Conservation (phyloP, 2,888 invertebrate species). For the Callimorpha dominula region DNA sequence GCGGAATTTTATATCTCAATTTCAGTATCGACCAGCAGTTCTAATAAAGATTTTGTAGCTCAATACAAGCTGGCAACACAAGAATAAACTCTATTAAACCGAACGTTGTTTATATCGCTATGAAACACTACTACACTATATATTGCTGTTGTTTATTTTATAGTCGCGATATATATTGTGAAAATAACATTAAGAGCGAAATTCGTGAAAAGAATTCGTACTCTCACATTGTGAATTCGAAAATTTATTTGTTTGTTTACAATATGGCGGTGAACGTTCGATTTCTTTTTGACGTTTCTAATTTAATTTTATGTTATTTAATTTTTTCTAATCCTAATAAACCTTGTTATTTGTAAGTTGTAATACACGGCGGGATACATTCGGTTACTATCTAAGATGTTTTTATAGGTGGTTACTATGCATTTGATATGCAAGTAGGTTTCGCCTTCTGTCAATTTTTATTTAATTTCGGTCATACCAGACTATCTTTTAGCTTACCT, state of each 20-base stretch:
- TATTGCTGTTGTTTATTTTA: constrained; percentile 3
- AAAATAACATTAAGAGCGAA: constrained; percentile 4
- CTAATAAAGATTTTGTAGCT: constrained; percentile 6
- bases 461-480: too few relatives aligned
- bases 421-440: too few relatives aligned
- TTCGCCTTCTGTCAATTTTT: too few relatives aligned
- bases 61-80: constrained; percentile 1
- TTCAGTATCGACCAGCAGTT: not conserved
- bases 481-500: too few relatives aligned
- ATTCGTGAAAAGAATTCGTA: not conserved
- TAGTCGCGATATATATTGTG: constrained; percentile 2
- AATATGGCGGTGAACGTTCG: not conserved
- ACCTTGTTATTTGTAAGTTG: too few relatives aligned
- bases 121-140: constrained; percentile 25
- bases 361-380: too few relatives aligned
- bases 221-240: not conserved
- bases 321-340: not conserved
- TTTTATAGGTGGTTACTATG: too few relatives aligned
- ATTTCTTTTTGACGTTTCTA: not conserved
- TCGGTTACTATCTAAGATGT: too few relatives aligned
- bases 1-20: not conserved
- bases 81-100: constrained; percentile 1
- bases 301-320: not conserved
- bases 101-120: constrained; percentile 30
- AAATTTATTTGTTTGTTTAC: constrained; percentile 8